Base-by-base conservation (phyloP, 2,797 vertebrate species). In the Xyrichtys novacula region DNA sequence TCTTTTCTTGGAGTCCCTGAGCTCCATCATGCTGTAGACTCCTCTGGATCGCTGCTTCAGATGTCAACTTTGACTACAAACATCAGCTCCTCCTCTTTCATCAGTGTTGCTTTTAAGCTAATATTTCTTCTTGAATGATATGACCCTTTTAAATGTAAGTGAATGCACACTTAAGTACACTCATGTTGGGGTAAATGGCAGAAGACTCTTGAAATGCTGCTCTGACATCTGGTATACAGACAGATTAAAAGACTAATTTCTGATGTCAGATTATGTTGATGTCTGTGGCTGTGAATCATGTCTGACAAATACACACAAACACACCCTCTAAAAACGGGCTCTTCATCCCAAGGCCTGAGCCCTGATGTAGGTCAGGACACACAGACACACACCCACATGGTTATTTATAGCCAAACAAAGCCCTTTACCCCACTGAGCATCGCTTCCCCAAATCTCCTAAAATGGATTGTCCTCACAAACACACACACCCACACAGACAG, bases 401-500 rank as follows among this genome's bases (percentile, higher is more conserved):
- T 74, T 93, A 92, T 92, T 93, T 90, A 90, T 92, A 93, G 80
- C 68, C 72, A 84, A 85, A 93, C 89, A 91, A 92, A 89, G 81
- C 85, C 85, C 83, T 87, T 90, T 84, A 82, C 78, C 81, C 82
- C 67, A 80, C 68, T 77, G 74, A 87, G 83, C 83, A 79, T 69
- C 66, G 40, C 67, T 71, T 65, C 31, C 56, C 65, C 67, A 88
- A 88, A 89, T 89, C 86, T 84, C 70, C 65, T 74, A 31, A 71
- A n/a, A 87, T 80, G 62, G 68, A 65, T 60, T 61, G 56, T 44
- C 16, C 36, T 9, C 29, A 17, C 50, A 22, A 22, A 28, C 31
- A 25, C 34, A 44, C 34, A 38, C 39, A 42, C 42, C 23, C 31
- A 25, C 34, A 44, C 34, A 38, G 32, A 42, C 42, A 62, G 20